phyloP scores from a whole-genome alignment of 2,888 invertebrate genomes.

The Zhengitettix transpicula region DNA sequence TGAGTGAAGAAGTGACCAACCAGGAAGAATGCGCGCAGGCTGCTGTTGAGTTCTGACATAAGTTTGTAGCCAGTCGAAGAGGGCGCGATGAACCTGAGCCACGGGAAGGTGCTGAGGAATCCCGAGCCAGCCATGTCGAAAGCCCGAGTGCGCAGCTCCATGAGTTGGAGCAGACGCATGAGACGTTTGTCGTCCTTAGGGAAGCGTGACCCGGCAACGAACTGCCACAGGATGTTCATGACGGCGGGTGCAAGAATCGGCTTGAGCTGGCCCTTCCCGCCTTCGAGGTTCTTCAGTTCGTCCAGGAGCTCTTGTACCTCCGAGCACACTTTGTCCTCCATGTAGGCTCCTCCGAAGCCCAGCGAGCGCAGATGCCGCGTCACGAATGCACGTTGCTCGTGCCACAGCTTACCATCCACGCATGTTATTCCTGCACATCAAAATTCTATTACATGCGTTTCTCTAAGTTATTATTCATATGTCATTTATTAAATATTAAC shows the following conservation, averaged over 20 bases:
- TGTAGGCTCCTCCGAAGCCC: not conserved
- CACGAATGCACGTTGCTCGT: not conserved
- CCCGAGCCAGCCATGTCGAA: conserved; percentile 40
- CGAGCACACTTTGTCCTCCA: not conserved
- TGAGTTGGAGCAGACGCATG: conserved; percentile 25
- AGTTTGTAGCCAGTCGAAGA: conserved; percentile 42
- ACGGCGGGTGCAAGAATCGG: not conserved
- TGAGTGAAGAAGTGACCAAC: conserved; percentile 17
- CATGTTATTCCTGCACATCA: not conserved
- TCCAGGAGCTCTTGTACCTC: not conserved
- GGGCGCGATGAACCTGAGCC: conserved; percentile 43
- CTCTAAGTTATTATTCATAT: too few relatives aligned
- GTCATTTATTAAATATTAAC: too few relatives aligned
- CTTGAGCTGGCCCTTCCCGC: not conserved
- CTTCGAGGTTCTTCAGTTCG: not conserved
- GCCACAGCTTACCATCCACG: not conserved
- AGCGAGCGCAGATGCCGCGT: not conserved
- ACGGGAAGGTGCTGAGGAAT: conserved; percentile 39
- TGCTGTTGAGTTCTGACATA: conserved; percentile 34
- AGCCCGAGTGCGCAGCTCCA: conserved; percentile 31
- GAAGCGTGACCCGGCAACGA: not conserved
- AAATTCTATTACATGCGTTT: too few relatives aligned
- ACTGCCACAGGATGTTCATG: not conserved
- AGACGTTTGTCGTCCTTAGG: not conserved
- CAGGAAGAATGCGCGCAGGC: conserved; percentile 36